These are phyloP conservation scores for Mythimna loreyi DNA, from an alignment of 2,888 invertebrate genomes.

Conservation along the genomic window DNA sequence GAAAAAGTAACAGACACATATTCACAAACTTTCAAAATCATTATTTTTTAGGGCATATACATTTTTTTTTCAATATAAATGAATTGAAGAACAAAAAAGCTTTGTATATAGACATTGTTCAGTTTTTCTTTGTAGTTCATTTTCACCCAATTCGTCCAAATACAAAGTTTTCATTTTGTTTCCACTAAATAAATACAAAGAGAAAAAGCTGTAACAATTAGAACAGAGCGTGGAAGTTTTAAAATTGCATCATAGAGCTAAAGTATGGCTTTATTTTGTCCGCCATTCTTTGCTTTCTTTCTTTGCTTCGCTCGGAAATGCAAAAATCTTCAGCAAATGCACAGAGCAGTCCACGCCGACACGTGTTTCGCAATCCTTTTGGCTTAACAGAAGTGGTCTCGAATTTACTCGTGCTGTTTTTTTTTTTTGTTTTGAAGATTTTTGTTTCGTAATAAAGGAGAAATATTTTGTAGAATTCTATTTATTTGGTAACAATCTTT, in stretches of 20 bases:
- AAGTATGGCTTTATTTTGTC: conserved; percentile 18
- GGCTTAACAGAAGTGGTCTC: neutral
- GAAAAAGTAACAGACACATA: no score
- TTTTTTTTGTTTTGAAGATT: neutral
- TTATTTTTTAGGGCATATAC: no score
- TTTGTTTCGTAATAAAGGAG: neutral
- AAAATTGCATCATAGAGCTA: conserved; percentile 27
- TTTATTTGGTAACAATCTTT: no score
- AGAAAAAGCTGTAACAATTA: conserved; percentile 19
- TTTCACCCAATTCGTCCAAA: neutral
- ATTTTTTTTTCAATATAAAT: no score
- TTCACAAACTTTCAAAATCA: no score
- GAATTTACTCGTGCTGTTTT: neutral
- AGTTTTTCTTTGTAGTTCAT: neutral
- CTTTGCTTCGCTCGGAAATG: conserved; percentile 29
- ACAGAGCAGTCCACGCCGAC: conserved; percentile 21
- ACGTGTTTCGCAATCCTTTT: conserved; percentile 18
- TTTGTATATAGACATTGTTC: neutral
- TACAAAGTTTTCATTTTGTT: neutral
- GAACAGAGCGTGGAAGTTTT: conserved; percentile 2
- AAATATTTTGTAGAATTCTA: neutral
- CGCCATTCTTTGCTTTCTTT: conserved; percentile 25
- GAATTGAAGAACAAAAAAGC: no score
- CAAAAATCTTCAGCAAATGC: conserved; percentile 25
- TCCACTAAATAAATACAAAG: neutral